Conservation (phyloP, 2,888 invertebrate genomes). For the Caenorhabditis afra region DNA sequence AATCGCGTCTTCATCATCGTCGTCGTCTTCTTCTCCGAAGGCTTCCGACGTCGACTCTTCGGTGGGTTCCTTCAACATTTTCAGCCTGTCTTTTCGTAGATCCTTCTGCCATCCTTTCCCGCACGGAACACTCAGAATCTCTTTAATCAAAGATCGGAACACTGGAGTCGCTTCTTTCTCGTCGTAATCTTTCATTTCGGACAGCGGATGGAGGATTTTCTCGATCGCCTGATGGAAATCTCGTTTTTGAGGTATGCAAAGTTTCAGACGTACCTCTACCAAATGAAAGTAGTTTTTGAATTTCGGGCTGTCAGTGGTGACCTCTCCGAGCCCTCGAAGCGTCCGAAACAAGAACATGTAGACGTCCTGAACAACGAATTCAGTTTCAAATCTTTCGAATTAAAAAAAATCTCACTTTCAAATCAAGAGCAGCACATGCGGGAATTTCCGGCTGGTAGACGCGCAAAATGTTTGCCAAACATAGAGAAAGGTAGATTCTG, state of each 20-base stretch:
- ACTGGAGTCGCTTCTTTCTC: conserved; percentile 29
- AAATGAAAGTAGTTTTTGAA: conserved; percentile 46
- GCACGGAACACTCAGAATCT: conserved; percentile 27
- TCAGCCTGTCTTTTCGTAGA: neutral
- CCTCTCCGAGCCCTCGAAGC: conserved; percentile 36
- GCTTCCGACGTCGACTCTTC: conserved; percentile 2
- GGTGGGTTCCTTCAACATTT: neutral
- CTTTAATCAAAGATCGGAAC: conserved; percentile 16
- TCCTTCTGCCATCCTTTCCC: conserved; percentile 46
- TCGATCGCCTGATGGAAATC: conserved; percentile 24
- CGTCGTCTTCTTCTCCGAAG: conserved; percentile 29
- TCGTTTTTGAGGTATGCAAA: neutral
- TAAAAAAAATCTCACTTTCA: conserved; percentile 41
- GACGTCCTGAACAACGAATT: conserved; percentile 37
- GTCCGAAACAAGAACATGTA: conserved; percentile 44
- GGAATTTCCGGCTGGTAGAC: conserved; percentile 56
- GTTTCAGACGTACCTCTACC: conserved; percentile 15
- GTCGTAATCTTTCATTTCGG: conserved; percentile 47
- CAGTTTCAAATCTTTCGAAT: neutral
- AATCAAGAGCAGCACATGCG: conserved; percentile 10
- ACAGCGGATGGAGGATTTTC: conserved; percentile 17
- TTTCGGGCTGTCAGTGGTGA: conserved; percentile 34
- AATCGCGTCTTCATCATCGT: conserved; percentile 1
- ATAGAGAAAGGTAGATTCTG: conserved; percentile 60
- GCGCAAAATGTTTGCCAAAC: conserved; percentile 57